Evolutionary conservation across 2,797 vertebrate genomes (phyloP).

Genomic region (Cheirogaleus major): DNA sequence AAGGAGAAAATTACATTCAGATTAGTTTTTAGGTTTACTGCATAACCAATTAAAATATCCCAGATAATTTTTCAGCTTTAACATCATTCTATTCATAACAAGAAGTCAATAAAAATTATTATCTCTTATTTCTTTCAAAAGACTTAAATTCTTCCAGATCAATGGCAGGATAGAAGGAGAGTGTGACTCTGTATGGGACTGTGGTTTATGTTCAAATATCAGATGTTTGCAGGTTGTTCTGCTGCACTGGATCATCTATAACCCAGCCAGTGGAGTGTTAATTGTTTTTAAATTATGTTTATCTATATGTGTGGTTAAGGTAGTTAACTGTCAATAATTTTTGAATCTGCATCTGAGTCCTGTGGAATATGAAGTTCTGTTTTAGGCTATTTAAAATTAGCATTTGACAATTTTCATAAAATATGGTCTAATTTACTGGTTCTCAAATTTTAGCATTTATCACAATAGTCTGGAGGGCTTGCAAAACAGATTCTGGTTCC

Average conservation of each 20-base stretch:
- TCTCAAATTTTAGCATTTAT: not conserved
- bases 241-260: not conserved
- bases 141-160: not conserved
- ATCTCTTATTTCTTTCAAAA: not conserved
- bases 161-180: not conserved
- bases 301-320: not conserved
- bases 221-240: not conserved
- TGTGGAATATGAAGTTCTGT: not conserved
- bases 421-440: not conserved
- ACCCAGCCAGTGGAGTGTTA: not conserved
- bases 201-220: not conserved
- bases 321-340: not conserved
- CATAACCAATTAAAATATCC: not conserved
- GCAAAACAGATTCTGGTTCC: not conserved
- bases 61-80: not conserved
- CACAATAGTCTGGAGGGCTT: not conserved
- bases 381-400: not conserved
- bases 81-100: not conserved
- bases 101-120: not conserved
- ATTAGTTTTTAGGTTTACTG: not conserved
- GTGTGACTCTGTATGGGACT: not conserved
- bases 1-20: not conserved
- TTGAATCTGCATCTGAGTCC: not conserved
- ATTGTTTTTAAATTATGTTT: not conserved
- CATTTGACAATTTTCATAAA: not conserved